Base-by-base conservation (phyloP, 1,140 invertebrate genomes). In the Formica selysi region DNA sequence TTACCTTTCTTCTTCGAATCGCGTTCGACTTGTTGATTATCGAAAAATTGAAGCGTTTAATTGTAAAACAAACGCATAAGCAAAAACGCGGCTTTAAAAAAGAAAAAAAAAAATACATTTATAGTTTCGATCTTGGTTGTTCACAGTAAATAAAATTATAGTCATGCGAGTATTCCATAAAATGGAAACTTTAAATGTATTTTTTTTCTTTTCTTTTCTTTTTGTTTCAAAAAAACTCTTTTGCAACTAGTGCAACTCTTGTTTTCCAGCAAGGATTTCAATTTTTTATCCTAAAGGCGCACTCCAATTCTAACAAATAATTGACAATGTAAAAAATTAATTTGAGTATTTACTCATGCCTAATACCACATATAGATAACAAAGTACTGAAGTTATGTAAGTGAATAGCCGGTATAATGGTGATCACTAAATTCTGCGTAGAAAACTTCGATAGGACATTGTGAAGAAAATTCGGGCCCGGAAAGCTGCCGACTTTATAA, bases 321-420 rank as follows among this genome's bases (percentile, higher is more conserved):
- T 91, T 90, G 90, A 91, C 87, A 80, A 81, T 76, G 76, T 91
- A 91, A 85, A 86, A 84, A 71, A 89, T 67, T 54, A 79, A 84
- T 67, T 61, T 80, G 68, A 87, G 62, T 67, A 68, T 91, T 93
- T 93, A 96, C 89, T 96, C 95, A 91, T 97, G 96, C 86, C 96
- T 95, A 48, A 97, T 96, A 51, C 97, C 97, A 92, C 96, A 97
- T 89, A 98, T 96, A 84, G 97, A 98, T 85, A 98, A 95, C 94
- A 97, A 97, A 89, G 97, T 97, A 95, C 96, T 96, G 87, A 97
- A 96, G 94, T 97, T 97, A 93, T 97, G 97, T 91, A 98, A 95
- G 93, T 97, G 96, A 87, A 96, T 96, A 79, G 97, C 97, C 59
- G 98, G 98, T 94, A 98, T 95, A 64, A 97, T 96, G 11, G 97